phyloP scores from a whole-genome alignment of 2,888 invertebrate genomes.

The Phasia obesa region DNA sequence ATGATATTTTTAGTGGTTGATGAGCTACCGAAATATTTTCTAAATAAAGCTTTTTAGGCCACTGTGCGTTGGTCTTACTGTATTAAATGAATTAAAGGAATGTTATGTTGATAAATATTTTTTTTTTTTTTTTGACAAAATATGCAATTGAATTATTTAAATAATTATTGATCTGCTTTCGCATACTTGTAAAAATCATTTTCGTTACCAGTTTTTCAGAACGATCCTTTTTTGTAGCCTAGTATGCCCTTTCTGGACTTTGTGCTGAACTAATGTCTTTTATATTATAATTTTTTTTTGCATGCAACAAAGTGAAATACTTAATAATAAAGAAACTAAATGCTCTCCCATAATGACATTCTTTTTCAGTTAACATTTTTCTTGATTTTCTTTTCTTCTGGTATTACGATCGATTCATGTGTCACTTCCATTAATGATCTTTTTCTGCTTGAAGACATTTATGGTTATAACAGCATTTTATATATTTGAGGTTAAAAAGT shows the following conservation, averaged over 20 bases:
- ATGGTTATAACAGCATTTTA: constrained; percentile 61
- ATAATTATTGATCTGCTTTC: no score
- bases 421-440: constrained; percentile 49
- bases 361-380: constrained; percentile 24
- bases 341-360: constrained; percentile 14
- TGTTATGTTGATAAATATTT: no score
- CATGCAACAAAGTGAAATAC: background rate
- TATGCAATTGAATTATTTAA: no score
- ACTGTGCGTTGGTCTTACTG: no score
- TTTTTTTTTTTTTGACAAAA: no score
- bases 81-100: no score
- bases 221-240: background rate
- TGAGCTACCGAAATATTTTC: no score
- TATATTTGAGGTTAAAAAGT: constrained; percentile 44
- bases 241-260: background rate
- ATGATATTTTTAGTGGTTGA: no score
- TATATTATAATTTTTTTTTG: background rate
- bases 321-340: background rate
- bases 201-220: background rate
- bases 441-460: constrained; percentile 49
- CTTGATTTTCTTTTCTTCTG: constrained; percentile 18
- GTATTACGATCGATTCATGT: constrained; percentile 20
- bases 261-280: background rate
- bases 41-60: no score
- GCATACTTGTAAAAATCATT: no score